A percentile compares a stretch with the other conserved stretches of the same genome.
These are phyloP conservation scores for Zootoca vivipara DNA, from an alignment of 2,113 vertebrate genomes.

Conservation along the genomic window DNA sequence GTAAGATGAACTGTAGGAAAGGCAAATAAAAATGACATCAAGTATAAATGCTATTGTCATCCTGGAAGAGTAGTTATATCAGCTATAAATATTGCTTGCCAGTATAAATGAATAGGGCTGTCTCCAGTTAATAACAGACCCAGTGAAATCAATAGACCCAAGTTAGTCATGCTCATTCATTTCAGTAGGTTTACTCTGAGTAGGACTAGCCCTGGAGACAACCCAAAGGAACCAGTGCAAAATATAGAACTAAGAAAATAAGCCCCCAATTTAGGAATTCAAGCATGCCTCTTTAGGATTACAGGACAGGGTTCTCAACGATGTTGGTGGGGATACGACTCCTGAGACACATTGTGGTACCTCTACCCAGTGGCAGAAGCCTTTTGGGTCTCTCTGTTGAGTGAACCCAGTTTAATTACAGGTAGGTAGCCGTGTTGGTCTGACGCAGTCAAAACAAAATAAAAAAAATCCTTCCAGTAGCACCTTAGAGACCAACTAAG, in stretches of 20 bases:
- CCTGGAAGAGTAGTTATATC: constrained; percentile 48
- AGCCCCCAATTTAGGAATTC: neutral
- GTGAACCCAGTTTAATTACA: no score
- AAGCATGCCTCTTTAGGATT: neutral
- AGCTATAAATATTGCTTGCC: constrained; percentile 38
- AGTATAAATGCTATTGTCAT: constrained; percentile 53
- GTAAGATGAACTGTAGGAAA: constrained; percentile 43
- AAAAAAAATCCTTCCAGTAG: no score
- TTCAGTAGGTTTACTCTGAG: no score
- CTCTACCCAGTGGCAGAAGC: no score
- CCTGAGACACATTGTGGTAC: no score
- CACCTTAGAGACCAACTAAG: no score
- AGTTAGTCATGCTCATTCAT: no score
- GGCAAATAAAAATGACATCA: constrained; percentile 55
- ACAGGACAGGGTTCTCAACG: neutral
- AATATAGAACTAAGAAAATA: neutral
- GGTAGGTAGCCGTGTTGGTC: no score
- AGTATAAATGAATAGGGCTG: neutral
- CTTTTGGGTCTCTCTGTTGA: no score
- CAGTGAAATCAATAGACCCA: no score
- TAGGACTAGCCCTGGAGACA: neutral
- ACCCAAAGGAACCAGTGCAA: neutral
- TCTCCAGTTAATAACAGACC: no score
- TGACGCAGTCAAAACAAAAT: no score
- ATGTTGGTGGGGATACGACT: neutral